Evolutionary conservation across 53 echinoderm and acorn worm species (phyloP), one percentile per base, ranked within the genome.

Genomic region (Paracentrotus lividus): DNA sequence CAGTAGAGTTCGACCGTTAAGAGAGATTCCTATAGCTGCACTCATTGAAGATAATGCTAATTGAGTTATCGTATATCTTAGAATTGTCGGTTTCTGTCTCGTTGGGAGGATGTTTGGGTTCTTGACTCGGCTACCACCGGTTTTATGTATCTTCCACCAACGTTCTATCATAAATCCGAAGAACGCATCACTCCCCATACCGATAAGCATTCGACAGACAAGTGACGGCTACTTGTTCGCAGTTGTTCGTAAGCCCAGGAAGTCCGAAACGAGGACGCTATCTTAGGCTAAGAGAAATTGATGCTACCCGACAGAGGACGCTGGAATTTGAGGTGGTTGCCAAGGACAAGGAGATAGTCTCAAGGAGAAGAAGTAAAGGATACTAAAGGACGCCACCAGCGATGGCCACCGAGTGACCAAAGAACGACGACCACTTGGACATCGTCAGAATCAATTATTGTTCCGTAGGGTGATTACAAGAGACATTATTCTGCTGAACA

Each of bases 331-430:
- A 8, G 96, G 95, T 27, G 96, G 95, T n/a, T 12, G 95, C 95
- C 42, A 96, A 84, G 0, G 95, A 93, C 94, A 96, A 66, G n/a
- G 90, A 90, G 0, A 95, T 96, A 1, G 96, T 96, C 91, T 96
- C 96, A 44, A 96, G 91, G 31, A 96, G 95, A 2, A 94, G 95
- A 52, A 96, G 43, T 15, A 96, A 88, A 96, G 90, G 31, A 96
- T 93, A 67, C 96, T 96, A 90, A 97, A 91, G 3, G 97, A 94
- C 26, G 95, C 86, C 31, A 93, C 93, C 61, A 97, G 84, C 29
- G 92, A 94, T 38, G 97, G 97, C 94, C 95, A 97, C 33, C 97
- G 18, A 93, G 57, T 24, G 97, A 97, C 97, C 97, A 97, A 49
- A 97, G 60, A 57, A 97, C 88, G 3, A 94, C 93, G 1, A n/a